Evolutionary conservation across 1,140 invertebrate genomes (phyloP).

Genomic region (Hyposmocoma kahamanoa): DNA sequence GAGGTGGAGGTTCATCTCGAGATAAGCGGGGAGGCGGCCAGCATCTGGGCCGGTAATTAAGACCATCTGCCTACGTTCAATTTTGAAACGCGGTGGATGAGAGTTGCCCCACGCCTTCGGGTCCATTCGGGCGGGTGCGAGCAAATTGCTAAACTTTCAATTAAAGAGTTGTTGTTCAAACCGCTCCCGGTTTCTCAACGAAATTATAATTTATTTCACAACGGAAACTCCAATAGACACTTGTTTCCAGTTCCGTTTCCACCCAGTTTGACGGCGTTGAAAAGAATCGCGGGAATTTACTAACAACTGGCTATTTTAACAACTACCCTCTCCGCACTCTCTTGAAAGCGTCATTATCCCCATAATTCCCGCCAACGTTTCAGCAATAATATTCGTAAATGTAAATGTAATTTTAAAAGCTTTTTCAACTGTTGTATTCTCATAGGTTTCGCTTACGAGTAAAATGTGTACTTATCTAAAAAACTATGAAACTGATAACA

Average conservation of each 20-base stretch:
- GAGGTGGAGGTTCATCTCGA: conserved; percentile 34
- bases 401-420: too few relatives aligned
- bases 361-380: too few relatives aligned
- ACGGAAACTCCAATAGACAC: conserved; percentile 53
- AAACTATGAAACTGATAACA: too few relatives aligned
- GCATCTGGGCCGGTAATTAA: conserved; percentile 66
- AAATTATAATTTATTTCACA: conserved; percentile 67
- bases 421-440: too few relatives aligned
- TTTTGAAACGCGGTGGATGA: conserved; percentile 65
- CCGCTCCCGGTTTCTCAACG: conserved; percentile 52
- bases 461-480: too few relatives aligned
- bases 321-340: too few relatives aligned
- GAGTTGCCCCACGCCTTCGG: conserved; percentile 57
- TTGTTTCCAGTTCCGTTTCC: conserved; percentile 46
- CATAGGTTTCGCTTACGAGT: too few relatives aligned
- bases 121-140: conserved; percentile 64
- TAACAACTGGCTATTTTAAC: conserved; percentile 25
- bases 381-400: too few relatives aligned
- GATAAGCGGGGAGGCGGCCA: conserved; percentile 34
- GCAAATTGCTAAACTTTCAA: conserved; percentile 73
- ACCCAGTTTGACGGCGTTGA: conserved; percentile 21
- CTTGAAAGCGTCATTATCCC: too few relatives aligned
- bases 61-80: conserved; percentile 71
- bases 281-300: conserved; percentile 27
- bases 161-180: conserved; percentile 73